Conservation (phyloP, 1,140 invertebrate species). For the Caenorhabditis remanei region DNA sequence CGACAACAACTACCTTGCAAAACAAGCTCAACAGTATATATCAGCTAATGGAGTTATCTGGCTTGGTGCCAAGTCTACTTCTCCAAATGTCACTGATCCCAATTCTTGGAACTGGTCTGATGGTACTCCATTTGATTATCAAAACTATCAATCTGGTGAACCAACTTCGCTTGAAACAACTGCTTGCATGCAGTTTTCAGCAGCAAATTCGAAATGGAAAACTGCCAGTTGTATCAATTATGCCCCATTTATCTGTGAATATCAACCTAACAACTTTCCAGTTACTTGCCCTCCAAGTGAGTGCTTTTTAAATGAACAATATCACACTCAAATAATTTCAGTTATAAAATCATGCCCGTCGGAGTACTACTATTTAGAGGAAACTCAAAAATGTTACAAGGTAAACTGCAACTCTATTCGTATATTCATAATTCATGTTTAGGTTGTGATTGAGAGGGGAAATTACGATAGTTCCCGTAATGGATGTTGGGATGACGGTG, state of each 20-base stretch:
- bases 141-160: conserved; percentile 14
- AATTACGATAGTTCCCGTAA: neutral
- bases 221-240: neutral
- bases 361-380: neutral
- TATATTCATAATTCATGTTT: neutral
- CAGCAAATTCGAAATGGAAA: neutral
- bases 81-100: neutral
- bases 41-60: neutral
- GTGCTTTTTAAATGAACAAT: neutral
- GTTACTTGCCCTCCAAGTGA: neutral
- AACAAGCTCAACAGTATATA: neutral
- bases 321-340: neutral
- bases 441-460: neutral
- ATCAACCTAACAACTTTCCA: neutral
- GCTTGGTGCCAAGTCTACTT: neutral
- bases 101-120: neutral
- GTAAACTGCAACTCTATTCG: neutral
- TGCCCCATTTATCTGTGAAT: neutral
- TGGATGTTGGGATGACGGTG: neutral
- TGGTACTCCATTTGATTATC: neutral
- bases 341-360: neutral
- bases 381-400: neutral
- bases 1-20: conserved; percentile 1
- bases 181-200: neutral
- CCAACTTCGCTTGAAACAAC: neutral